Conservation (phyloP, 2,888 invertebrate species). For the Ariolimax columbianus region DNA sequence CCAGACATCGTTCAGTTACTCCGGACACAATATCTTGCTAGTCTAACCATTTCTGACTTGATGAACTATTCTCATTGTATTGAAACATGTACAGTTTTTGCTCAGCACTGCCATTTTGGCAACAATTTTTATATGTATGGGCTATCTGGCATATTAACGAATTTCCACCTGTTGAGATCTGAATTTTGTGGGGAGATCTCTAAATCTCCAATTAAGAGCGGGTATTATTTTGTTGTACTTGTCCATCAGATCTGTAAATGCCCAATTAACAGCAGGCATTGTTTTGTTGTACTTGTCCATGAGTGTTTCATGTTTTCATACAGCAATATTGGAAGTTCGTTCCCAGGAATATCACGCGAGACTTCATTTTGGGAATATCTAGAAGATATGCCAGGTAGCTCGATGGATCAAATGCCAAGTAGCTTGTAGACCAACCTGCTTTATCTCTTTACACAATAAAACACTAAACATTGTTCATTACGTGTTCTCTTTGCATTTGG, state of each 20-base stretch:
- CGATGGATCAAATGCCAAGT: not conserved
- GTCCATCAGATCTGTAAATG: no score
- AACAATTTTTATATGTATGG: not conserved
- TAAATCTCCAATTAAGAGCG: no score
- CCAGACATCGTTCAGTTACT: slow-evolving; percentile 1
- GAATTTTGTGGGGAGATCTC: no score
- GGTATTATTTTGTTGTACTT: no score
- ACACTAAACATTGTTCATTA: not conserved
- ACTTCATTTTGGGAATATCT: no score
- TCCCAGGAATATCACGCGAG: no score
- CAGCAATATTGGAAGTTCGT: no score
- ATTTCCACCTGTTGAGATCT: not conserved
- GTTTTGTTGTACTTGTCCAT: no score
- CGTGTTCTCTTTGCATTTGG: not conserved
- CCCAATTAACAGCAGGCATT: no score
- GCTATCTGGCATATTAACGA: slow-evolving; percentile 26
- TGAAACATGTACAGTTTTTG: not conserved
- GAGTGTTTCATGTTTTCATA: no score
- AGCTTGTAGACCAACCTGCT: not conserved
- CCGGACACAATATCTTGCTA: not conserved
- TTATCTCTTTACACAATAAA: not conserved
- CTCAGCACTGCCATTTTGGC: slow-evolving; percentile 21
- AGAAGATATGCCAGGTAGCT: not conserved
- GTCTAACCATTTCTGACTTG: not conserved
- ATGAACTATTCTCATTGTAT: not conserved